Conservation (phyloP, 2,888 invertebrate genomes). For the Conistra vaccinii region DNA sequence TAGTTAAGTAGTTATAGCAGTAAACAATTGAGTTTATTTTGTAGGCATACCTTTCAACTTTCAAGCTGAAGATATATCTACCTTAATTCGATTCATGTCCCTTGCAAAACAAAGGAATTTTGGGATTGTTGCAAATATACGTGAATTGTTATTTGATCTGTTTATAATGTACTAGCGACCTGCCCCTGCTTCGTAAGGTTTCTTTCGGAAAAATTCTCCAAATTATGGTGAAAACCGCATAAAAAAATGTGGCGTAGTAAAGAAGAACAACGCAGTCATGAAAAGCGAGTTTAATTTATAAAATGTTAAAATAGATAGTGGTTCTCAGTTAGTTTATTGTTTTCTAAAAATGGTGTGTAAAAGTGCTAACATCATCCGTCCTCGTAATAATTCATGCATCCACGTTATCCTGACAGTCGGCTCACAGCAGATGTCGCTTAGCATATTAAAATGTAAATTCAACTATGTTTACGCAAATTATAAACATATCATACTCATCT, state of each 20-base stretch:
- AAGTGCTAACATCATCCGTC: neutral
- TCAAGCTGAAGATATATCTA: neutral
- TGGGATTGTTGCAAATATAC: neutral
- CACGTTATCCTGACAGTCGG: neutral
- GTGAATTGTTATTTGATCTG: neutral
- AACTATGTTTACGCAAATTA: constrained; percentile 5
- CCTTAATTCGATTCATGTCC: constrained; percentile 4
- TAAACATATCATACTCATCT: constrained; percentile 15
- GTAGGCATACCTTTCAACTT: neutral
- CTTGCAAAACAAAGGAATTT: constrained; percentile 2
- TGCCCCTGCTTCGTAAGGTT: neutral
- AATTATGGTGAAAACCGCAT: neutral
- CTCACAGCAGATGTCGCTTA: neutral
- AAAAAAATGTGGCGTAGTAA: neutral
- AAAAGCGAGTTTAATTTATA: neutral
- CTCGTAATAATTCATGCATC: constrained; percentile 9
- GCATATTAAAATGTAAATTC: neutral
- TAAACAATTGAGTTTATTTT: constrained; percentile 13
- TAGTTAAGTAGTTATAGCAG: no score
- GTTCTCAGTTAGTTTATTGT: neutral
- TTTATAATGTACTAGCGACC: neutral
- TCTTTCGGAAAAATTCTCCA: neutral
- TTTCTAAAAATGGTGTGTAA: neutral
- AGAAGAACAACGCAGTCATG: neutral
- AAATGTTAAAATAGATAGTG: neutral